phyloP scores from a whole-genome alignment of 2,888 invertebrate species.

The Anoncus sp. region DNA sequence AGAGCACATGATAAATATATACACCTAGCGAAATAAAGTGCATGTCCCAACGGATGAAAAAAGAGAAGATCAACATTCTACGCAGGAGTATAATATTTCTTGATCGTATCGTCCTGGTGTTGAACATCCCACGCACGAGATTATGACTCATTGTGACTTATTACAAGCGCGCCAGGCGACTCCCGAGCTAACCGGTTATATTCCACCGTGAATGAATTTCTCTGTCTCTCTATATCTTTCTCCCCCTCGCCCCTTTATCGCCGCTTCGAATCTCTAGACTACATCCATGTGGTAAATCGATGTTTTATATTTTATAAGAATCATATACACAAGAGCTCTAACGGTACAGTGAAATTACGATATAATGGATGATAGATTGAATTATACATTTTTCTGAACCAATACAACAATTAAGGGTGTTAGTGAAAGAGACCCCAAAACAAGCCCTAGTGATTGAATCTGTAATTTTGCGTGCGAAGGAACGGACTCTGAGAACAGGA shows the following conservation, averaged over 20 bases:
- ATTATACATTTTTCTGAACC: neutral
- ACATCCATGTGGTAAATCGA: conserved; percentile 34
- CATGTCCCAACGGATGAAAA: neutral
- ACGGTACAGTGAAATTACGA: conserved; percentile 27
- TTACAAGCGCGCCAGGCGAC: conserved; percentile 60
- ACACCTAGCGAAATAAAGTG: neutral
- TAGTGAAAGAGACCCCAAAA: neutral
- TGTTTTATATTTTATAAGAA: conserved; percentile 41
- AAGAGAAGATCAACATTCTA: conserved; percentile 1
- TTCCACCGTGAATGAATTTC: conserved; percentile 60
- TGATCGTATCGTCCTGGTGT: conserved; percentile 41
- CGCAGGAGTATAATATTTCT: conserved; percentile 31
- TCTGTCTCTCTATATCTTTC: conserved; percentile 45
- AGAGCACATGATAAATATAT: neutral
- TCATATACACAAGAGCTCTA: conserved; percentile 28
- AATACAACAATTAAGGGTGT: neutral
- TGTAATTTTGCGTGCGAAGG: conserved; percentile 16
- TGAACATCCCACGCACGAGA: conserved; percentile 56
- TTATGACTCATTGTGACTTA: conserved; percentile 65
- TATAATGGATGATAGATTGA: neutral
- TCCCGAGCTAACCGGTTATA: conserved; percentile 62
- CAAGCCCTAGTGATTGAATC: too few species aligned
- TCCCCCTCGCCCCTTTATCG: neutral
- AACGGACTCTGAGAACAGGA: neutral
- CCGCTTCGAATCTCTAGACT: conserved; percentile 12